Evolutionary conservation across 2,797 vertebrate genomes (phyloP).

Genomic region (Microcaecilia unicolor): DNA sequence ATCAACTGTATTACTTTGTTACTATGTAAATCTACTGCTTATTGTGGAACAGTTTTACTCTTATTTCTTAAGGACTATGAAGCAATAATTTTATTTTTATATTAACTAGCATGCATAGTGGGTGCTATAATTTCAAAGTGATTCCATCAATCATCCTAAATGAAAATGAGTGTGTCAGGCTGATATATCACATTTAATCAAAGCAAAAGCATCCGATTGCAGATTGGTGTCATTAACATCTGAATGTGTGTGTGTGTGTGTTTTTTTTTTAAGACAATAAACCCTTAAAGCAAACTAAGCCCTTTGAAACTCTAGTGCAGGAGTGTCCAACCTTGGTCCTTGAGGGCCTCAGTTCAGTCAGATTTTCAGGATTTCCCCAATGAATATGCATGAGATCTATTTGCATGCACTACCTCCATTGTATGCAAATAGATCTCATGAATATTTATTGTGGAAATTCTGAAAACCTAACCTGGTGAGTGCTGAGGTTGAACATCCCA

Average conservation of each 20-base stretch:
- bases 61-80: conserved; percentile 18
- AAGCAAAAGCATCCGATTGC: conserved; percentile 26
- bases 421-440: too few relatives aligned
- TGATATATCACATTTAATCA: conserved; percentile 36
- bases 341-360: too few relatives aligned
- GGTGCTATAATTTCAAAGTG: conserved; percentile 29
- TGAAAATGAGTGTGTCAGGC: conserved; percentile 27
- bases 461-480: too few relatives aligned
- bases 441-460: too few relatives aligned
- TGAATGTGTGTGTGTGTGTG: conserved; percentile 27
- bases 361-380: too few relatives aligned
- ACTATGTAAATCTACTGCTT: too few relatives aligned
- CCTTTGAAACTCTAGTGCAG: conserved; percentile 38
- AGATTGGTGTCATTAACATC: conserved; percentile 30
- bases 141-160: conserved; percentile 38
- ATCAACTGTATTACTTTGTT: too few relatives aligned
- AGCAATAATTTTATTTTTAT: conserved; percentile 25
- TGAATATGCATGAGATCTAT: too few relatives aligned
- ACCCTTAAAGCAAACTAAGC: conserved; percentile 25
- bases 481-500: too few relatives aligned
- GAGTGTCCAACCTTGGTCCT: too few relatives aligned
- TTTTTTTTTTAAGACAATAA: conserved; percentile 33
- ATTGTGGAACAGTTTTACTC: not conserved
- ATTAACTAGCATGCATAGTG: conserved; percentile 20
- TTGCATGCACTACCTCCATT: too few relatives aligned